These are phyloP conservation scores for Crossocerus cetratus DNA, from an alignment of 2,888 invertebrate genomes.

Conservation along the genomic window DNA sequence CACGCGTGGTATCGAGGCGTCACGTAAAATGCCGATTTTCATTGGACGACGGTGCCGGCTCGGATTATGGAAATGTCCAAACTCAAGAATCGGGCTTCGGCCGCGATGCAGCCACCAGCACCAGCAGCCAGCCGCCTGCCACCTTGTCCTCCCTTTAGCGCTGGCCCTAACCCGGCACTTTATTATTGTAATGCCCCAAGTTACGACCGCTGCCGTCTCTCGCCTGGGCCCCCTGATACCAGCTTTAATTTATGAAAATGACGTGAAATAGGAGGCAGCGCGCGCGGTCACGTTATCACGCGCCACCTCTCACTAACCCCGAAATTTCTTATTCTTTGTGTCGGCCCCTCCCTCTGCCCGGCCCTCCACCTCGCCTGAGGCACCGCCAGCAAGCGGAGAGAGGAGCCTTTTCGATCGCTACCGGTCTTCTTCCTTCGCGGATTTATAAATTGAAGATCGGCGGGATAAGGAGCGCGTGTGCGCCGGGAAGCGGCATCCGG, in stretches of 20 bases:
- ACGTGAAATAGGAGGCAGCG: constrained; percentile 65
- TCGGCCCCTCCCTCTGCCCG: neutral
- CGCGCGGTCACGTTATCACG: constrained; percentile 47
- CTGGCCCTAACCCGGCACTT: constrained; percentile 69
- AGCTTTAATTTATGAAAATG: constrained; percentile 71
- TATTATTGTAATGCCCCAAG: constrained; percentile 75
- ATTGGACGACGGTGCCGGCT: constrained; percentile 61
- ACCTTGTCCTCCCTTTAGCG: constrained; percentile 27
- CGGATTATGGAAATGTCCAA: constrained; percentile 74
- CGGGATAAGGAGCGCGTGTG: constrained; percentile 9
- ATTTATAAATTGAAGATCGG: constrained; percentile 33
- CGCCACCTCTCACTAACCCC: constrained; percentile 35
- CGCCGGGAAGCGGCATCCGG: constrained; percentile 21
- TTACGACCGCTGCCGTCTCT: constrained; percentile 67
- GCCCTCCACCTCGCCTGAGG: neutral
- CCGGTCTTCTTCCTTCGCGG: constrained; percentile 44
- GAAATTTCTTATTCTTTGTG: constrained; percentile 49
- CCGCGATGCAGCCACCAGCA: constrained; percentile 9
- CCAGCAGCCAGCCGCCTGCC: constrained; percentile 23
- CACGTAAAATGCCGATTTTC: constrained; percentile 67
- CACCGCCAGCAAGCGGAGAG: constrained; percentile 19
- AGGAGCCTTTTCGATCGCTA: constrained; percentile 41
- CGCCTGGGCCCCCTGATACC: constrained; percentile 62
- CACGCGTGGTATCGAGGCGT: constrained; percentile 25
- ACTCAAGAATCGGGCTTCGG: constrained; percentile 43